Evolutionary conservation across 1,140 invertebrate species (phyloP), one percentile per base, ranked within the genome.

Genomic region (Cyphomyrmex costatus): DNA sequence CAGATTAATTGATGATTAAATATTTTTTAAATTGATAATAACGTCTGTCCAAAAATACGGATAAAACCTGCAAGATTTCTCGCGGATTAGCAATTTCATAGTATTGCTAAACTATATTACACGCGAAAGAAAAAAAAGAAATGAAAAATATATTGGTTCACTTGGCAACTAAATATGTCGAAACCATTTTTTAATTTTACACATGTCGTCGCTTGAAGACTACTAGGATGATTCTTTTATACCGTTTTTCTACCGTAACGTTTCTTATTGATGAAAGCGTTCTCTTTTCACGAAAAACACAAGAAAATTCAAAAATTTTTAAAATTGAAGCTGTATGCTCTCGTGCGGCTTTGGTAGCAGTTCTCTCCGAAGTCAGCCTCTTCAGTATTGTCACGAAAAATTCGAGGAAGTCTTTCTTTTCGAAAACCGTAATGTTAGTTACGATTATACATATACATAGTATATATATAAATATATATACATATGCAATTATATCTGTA

Each of bases 401-500:
- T 73, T 60, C 36, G 68, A 83, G 79, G 71, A 83, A 83, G n/a
- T 83, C 68, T 70, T 53, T 83, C 58, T 83, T 71, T 56, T 60
- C 53, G 70, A 83, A n/a, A 83, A 73, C 14, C 27, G 19, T 60
- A 82, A 70, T 14, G 51, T 71, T 74, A 74, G 53, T 51, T 83
- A 73, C 14, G 33, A 73, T 63, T 82, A 58, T 82, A 58, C 51
- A 80, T 80, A 70, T 70, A 70, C 36, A 80, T 56, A 56, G 53
- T 56, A 56, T 80, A 56, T 70, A 42, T 42, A 42, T 42, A 42
- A 42, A 53, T 51, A 65, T 70, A 82, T 73, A 82, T 46, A 73
- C 53, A 83, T 83, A 73, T 83, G 79, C 79, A 83, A 83, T 80
- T 80, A 73, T 83, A 73, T 83, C 79, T 83, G 79, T 83, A 83